Conservation (phyloP, 1,140 invertebrate species). For the Planococcus citri region DNA sequence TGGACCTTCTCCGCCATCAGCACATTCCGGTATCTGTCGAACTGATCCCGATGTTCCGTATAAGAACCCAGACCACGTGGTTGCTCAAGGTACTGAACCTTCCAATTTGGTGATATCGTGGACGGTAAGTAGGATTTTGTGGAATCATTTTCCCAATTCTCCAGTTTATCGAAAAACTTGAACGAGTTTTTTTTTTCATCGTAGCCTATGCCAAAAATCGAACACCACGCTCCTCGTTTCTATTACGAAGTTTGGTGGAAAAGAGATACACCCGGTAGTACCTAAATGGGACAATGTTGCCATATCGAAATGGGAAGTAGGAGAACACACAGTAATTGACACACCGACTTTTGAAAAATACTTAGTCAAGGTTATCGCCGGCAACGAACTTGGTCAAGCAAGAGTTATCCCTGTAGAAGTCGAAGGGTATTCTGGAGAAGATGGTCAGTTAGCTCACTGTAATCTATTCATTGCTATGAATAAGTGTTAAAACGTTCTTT, state of each 20-base stretch:
- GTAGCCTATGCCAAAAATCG: slow-evolving; percentile 84
- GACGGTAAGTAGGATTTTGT: slow-evolving; percentile 55
- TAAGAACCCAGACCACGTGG: slow-evolving; percentile 90
- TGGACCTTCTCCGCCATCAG: slow-evolving; percentile 73
- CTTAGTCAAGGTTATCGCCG: slow-evolving; percentile 79
- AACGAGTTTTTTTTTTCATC: slow-evolving; percentile 26
- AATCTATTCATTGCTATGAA: too few species aligned
- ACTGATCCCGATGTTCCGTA: slow-evolving; percentile 79
- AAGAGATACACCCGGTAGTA: slow-evolving; percentile 52
- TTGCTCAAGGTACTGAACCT: slow-evolving; percentile 73
- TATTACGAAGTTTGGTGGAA: slow-evolving; percentile 81
- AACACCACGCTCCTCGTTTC: slow-evolving; percentile 90
- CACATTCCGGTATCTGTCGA: slow-evolving; percentile 65
- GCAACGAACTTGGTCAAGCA: slow-evolving; percentile 80
- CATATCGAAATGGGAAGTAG: slow-evolving; percentile 61
- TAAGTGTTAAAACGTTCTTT: slow-evolving; percentile 1
- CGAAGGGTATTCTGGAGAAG: slow-evolving; percentile 89
- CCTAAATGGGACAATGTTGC: slow-evolving; percentile 57
- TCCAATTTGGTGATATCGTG: slow-evolving; percentile 88
- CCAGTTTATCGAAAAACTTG: not conserved
- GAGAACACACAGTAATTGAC: slow-evolving; percentile 55
- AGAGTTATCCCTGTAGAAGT: slow-evolving; percentile 66
- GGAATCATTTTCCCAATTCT: not conserved
- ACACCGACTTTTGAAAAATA: slow-evolving; percentile 86
- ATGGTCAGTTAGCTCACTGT: slow-evolving; percentile 41